phyloP scores from a whole-genome alignment of 2,113 vertebrate genomes.

The Cochlearius cochlearius region DNA sequence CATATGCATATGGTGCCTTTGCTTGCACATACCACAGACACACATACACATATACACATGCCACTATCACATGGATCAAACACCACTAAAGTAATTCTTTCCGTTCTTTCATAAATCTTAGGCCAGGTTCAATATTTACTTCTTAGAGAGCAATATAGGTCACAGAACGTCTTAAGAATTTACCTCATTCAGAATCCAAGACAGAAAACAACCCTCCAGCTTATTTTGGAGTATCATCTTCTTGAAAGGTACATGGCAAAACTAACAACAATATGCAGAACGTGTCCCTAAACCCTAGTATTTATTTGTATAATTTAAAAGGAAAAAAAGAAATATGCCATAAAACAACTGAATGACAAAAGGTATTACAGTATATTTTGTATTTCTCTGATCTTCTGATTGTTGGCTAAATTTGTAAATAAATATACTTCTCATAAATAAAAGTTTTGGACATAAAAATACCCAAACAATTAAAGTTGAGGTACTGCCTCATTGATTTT shows the following conservation, averaged over 20 bases:
- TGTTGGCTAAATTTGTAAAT: not conserved
- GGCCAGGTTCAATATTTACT: not conserved
- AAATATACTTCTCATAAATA: not conserved
- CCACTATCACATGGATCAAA: not conserved
- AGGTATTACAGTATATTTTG: not conserved
- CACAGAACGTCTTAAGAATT: not conserved
- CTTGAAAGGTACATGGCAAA: not conserved
- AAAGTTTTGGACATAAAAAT: not conserved
- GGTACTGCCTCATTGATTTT: not conserved
- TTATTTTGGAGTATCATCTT: not conserved
- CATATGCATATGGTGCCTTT: not conserved
- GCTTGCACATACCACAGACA: not conserved
- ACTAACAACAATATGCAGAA: not conserved
- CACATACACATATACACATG: not conserved
- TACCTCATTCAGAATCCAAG: not conserved
- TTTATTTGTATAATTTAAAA: not conserved
- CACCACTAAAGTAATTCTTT: not conserved
- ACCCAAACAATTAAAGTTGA: not conserved
- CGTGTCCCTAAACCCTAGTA: not conserved
- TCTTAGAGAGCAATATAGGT: not conserved
- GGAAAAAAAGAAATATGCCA: not conserved
- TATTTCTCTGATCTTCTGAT: not conserved
- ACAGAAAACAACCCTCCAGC: not conserved
- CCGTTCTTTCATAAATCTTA: not conserved
- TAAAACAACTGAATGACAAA: not conserved